Evolutionary conservation across 30 jellyfish, hydroid and myxozoan genomes (phyloP), one percentile per base, ranked within the genome.

Genomic region (Mastigias papua): DNA sequence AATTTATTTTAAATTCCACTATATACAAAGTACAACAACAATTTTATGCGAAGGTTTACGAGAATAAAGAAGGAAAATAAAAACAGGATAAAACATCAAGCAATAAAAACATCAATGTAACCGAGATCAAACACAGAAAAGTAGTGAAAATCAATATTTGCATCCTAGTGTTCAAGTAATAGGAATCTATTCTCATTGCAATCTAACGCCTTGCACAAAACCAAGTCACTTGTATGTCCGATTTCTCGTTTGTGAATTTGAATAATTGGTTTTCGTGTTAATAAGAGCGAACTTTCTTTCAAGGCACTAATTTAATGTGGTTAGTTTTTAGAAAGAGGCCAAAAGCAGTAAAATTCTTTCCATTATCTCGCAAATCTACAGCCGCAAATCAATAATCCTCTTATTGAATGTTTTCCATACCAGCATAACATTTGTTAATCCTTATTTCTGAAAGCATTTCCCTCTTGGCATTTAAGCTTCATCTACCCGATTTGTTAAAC

Each of bases 261-360:
- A 58, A 7, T 77, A 69, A 61, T 54, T 77, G 88, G 65, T 62
- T 27, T 62, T 27, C 37, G 17, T n/a, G 76, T 31, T 61, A 65
- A 25, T 21, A 29, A 1, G 76, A 57, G 75, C 73, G 29, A 51
- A 29, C 23, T 75, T 50, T 30, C 72, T 48, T 54, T 57, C 66
- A 77, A 49, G 65, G 74, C 42, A 77, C 42, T 77, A 77, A 77
- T 77, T 57, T 48, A 30, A 77, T 54, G 88, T 35, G 88, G 88
- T 77, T 62, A 10, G 34, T 57, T 4, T 16, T 30, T n/a, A 26
- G 75, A 51, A 34, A 77, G 66, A 23, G 22, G 64, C 66, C 76
- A 23, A 15, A 32, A 25, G 88, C 65, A 42, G 31, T 57, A 25
- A 31, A 32, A 77, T 77, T 54, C 88, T 67, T 26, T 77, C 88